Evolutionary conservation across 2,888 invertebrate genomes (phyloP).

Genomic region (Syritta pipiens): DNA sequence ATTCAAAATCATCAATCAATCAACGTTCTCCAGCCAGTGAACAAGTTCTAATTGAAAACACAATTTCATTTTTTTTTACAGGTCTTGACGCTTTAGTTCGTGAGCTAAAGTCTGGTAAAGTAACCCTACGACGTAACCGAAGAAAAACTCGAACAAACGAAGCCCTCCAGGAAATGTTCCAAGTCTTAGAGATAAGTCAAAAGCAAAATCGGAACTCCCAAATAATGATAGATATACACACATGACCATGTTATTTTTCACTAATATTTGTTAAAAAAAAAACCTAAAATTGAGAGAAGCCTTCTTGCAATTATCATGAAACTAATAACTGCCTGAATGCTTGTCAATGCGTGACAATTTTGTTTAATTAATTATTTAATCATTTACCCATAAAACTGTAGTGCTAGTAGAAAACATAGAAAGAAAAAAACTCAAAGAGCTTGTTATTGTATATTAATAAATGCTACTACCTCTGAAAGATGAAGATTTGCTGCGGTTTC

Average conservation of each 20-base stretch:
- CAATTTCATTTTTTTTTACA: constrained; percentile 63
- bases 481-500: constrained; percentile 9
- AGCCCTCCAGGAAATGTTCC: constrained; percentile 79
- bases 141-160: constrained; percentile 77
- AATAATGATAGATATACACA: constrained; percentile 76
- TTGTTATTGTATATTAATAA: constrained; percentile 12
- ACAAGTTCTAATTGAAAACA: too few relatives aligned
- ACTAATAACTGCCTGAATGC: constrained; percentile 43
- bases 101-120: constrained; percentile 78
- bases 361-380: background rate
- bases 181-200: constrained; percentile 78
- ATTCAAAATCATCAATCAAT: too few relatives aligned
- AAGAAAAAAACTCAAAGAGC: too few relatives aligned
- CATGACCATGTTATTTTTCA: constrained; percentile 24
- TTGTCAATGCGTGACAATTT: constrained; percentile 27
- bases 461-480: constrained; percentile 10
- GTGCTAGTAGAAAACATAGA: constrained; percentile 23
- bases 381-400: background rate
- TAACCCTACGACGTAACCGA: constrained; percentile 77
- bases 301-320: constrained; percentile 40
- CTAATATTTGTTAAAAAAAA: too few relatives aligned
- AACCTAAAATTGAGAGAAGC: background rate
- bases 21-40: too few relatives aligned
- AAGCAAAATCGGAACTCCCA: constrained; percentile 78
- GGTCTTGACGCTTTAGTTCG: constrained; percentile 80